Conservation (phyloP, 2,113 vertebrate species). For the Aptenodytes forsteri region DNA sequence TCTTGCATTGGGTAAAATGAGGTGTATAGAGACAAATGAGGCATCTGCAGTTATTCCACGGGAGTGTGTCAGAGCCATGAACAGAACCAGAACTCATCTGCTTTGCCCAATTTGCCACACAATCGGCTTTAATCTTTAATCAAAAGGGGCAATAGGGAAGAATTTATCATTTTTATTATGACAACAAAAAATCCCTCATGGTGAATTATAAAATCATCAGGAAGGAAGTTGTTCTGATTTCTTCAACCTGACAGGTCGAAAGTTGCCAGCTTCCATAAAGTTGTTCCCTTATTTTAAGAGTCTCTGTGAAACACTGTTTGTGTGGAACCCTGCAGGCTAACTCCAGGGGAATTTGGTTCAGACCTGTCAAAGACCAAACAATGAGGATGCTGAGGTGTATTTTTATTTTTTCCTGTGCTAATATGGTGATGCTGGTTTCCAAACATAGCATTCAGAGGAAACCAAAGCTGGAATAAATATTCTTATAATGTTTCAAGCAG, state of each 20-base stretch:
- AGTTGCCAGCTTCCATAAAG: conserved; percentile 7
- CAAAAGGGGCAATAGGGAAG: not conserved
- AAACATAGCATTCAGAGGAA: not conserved
- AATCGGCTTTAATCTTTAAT: not conserved
- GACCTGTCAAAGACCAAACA: conserved; percentile 48
- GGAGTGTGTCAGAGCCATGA: not conserved
- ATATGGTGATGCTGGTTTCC: not conserved
- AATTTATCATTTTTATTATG: not conserved
- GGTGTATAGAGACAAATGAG: not conserved
- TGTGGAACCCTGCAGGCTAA: conserved; percentile 62
- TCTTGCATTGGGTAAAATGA: not conserved
- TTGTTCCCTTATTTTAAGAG: conserved; percentile 24
- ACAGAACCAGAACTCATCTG: not conserved
- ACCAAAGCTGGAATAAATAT: not conserved
- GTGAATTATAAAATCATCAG: not conserved
- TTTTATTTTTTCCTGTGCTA: not conserved
- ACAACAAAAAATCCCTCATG: not conserved
- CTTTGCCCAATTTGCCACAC: not conserved
- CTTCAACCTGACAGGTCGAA: not conserved
- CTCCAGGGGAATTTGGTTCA: conserved; percentile 58
- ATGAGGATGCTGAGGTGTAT: not conserved
- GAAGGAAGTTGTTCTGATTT: not conserved
- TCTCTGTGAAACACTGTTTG: conserved; percentile 18
- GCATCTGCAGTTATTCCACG: not conserved
- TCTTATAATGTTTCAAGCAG: not conserved